phyloP scores from a whole-genome alignment of 30 jellyfish, hydroid and myxozoan genomes.

The Cassiopea xamachana region DNA sequence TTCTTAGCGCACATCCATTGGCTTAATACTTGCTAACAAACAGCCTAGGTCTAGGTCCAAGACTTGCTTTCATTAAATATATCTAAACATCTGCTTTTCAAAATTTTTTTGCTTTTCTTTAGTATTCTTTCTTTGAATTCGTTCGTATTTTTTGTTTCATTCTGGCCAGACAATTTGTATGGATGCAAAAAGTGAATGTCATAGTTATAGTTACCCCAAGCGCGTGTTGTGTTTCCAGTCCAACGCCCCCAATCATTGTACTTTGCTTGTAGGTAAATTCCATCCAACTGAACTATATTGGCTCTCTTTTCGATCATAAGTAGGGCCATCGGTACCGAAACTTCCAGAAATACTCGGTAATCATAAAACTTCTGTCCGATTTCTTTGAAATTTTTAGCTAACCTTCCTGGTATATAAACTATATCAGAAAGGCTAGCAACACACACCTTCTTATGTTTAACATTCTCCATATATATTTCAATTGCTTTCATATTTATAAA shows the following conservation, averaged over 20 bases:
- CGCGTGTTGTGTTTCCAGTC: conserved; percentile 10
- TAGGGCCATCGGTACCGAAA: conserved; percentile 68
- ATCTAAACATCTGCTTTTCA: conserved; percentile 23
- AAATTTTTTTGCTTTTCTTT: background rate
- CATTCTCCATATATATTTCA: conserved; percentile 7
- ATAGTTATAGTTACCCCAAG: conserved; percentile 51
- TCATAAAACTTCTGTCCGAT: conserved; percentile 41
- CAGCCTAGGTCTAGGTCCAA: background rate
- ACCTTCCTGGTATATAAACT: conserved; percentile 61
- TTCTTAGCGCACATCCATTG: no score
- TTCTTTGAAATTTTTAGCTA: conserved; percentile 20
- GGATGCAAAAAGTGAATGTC: conserved; percentile 47
- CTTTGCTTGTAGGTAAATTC: conserved; percentile 42
- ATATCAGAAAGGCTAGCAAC: conserved; percentile 63
- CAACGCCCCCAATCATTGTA: conserved; percentile 51
- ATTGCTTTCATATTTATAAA: background rate
- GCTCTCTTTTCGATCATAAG: conserved; percentile 20
- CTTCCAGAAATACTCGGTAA: conserved; percentile 65
- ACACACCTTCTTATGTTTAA: conserved; percentile 28
- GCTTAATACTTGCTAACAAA: no score
- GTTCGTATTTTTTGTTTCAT: conserved; percentile 13
- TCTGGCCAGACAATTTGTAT: conserved; percentile 51
- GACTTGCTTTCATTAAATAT: background rate
- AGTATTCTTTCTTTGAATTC: conserved; percentile 37
- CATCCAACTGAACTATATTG: conserved; percentile 34